Evolutionary conservation across 2,888 invertebrate species (phyloP), one percentile per base, ranked within the genome.

Genomic region (Lasioglossum lativentre): DNA sequence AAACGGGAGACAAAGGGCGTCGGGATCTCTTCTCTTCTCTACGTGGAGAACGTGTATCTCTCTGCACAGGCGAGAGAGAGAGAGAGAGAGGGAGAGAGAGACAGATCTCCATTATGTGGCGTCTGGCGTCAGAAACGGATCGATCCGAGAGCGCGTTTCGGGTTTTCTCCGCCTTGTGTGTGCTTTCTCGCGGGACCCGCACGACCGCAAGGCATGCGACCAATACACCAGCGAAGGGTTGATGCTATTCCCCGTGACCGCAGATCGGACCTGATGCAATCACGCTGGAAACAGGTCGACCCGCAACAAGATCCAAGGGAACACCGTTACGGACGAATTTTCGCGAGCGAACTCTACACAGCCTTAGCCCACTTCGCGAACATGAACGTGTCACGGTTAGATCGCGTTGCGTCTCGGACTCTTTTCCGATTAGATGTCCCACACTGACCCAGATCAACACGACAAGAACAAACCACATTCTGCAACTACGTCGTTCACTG

Each of bases 131-230:
- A 80, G 85, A 86, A 80, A 72, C 77, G 80, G 81, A 91, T 91
- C 90, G 91, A 87, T 88, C 75, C 82, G 30, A 16, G 30, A 63
- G 70, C 87, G 75, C 82, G 90, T 90, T 90, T 72, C 88, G 73
- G 77, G 81, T 84, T 88, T 86, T 86, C 86, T 86, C 52, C 77
- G 79, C 34, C 84, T n/a, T n/a, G n/a, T 78, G 84, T 86, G 56
- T 80, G 74, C 86, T 83, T 86, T 81, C 85, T 89, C 87, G 82
- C 79, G 89, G 66, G 89, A 63, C 84, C 82, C 87, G 83, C 89
- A 84, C 68, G 83, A 89, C 91, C 92, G 88, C 92, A 92, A 92
- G 89, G 88, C 92, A 92, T 90, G 89, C 89, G 90, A 90, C 89
- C 87, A 75, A 87, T 87, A 82, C 80, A 38, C 75, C 84, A 34